phyloP scores from a whole-genome alignment of 2,888 invertebrate species.

The Drosophila sordidula region DNA sequence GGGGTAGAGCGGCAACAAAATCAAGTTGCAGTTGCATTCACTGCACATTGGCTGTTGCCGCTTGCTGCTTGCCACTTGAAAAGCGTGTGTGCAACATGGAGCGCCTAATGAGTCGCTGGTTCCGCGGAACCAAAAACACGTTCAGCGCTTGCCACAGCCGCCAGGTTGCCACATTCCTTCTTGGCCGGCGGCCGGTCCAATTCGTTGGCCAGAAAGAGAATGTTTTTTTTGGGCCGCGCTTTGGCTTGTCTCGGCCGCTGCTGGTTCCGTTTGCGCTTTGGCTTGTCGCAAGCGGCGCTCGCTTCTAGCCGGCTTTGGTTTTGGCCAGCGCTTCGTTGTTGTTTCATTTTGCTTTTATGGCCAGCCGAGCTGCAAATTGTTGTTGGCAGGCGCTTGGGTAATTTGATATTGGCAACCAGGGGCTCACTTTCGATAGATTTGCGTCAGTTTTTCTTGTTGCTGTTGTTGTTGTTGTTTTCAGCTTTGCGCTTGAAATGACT shows the following conservation, averaged over 20 bases:
- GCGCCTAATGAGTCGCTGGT: slow-evolving; percentile 59
- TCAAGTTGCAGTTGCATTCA: slow-evolving; percentile 49
- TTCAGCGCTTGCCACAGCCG: slow-evolving; percentile 51
- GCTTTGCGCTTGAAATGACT: not conserved
- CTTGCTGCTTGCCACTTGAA: slow-evolving; percentile 69
- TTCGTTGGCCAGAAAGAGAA: slow-evolving; percentile 59
- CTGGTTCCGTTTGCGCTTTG: slow-evolving; percentile 68
- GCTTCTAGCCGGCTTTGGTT: slow-evolving; percentile 8
- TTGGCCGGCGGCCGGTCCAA: slow-evolving; percentile 50
- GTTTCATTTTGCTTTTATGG: slow-evolving; percentile 48
- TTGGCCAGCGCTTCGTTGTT: slow-evolving; percentile 2
- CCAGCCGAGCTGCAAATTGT: slow-evolving; percentile 60
- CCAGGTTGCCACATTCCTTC: slow-evolving; percentile 70
- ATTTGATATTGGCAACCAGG: slow-evolving; percentile 78
- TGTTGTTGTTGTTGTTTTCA: not conserved
- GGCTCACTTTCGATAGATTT: slow-evolving; percentile 71
- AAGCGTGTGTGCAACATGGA: slow-evolving; percentile 54
- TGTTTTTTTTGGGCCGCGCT: slow-evolving; percentile 30
- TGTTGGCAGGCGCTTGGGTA: slow-evolving; percentile 61
- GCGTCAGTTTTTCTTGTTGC: slow-evolving; percentile 50
- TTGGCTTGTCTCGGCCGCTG: slow-evolving; percentile 27
- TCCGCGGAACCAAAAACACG: slow-evolving; percentile 78
- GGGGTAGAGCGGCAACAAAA: slow-evolving; percentile 33
- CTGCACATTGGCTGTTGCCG: slow-evolving; percentile 59
- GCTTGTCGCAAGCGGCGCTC: slow-evolving; percentile 65